phyloP scores from a whole-genome alignment of 2,888 invertebrate species.

The Limnephilus auricula region DNA sequence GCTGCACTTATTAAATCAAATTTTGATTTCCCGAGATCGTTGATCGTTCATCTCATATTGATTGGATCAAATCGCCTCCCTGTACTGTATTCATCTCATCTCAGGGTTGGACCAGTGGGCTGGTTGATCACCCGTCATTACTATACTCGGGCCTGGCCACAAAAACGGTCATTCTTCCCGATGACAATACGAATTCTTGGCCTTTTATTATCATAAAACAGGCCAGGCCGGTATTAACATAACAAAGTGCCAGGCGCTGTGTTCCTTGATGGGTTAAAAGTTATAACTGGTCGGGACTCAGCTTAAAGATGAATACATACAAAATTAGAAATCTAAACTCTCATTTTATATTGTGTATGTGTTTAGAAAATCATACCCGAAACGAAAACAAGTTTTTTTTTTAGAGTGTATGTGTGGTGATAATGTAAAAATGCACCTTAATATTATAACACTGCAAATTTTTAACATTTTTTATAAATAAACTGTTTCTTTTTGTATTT shows the following conservation, averaged over 20 bases:
- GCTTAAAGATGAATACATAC: background rate
- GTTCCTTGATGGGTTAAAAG: background rate
- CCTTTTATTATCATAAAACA: slow-evolving; percentile 60
- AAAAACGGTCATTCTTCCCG: slow-evolving; percentile 60
- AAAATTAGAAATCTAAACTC: background rate
- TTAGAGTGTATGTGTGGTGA: too few relatives aligned
- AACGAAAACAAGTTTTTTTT: too few relatives aligned
- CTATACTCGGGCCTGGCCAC: slow-evolving; percentile 46
- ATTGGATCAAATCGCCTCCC: background rate
- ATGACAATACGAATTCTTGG: slow-evolving; percentile 66
- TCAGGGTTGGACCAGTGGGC: background rate
- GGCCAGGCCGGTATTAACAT: slow-evolving; percentile 52
- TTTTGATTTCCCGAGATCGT: background rate
- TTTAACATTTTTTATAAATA: too few relatives aligned
- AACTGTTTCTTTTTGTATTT: too few relatives aligned
- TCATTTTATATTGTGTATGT: too few relatives aligned
- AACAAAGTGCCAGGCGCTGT: slow-evolving; percentile 45
- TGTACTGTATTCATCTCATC: background rate
- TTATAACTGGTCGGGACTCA: background rate
- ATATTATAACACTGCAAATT: too few relatives aligned
- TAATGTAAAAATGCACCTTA: too few relatives aligned
- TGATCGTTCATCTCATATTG: background rate
- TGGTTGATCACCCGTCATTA: slow-evolving; percentile 41
- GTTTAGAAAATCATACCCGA: too few relatives aligned
- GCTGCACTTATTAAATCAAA: too few relatives aligned